Base-by-base conservation (phyloP, 2,113 vertebrate species). In the Echinops telfairi region DNA sequence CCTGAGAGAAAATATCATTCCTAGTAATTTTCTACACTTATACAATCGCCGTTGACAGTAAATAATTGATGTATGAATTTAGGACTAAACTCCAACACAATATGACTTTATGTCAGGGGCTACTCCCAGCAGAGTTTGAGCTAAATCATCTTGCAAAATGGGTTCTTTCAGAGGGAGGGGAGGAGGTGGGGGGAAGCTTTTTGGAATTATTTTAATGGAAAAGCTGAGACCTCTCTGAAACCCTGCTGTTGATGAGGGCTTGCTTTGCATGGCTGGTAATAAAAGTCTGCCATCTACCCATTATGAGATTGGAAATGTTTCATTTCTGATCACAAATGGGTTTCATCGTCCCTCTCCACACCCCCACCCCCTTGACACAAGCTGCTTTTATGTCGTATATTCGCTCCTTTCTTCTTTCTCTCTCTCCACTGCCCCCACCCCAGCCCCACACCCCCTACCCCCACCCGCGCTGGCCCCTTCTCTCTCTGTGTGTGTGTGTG, bases 1-100 rank as follows among this genome's bases (percentile, higher is more conserved):
- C 99, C 99, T 99, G 98, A 99, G 99, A 99, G 99, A 99, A 99
- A 99, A 99, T 99, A 99, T 98, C 98, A 98, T 98, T 98, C 98
- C 98, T 99, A 97, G 98, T 99, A 99, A 99, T 99, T 99, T 99
- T 99, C 99, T 99, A 99, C 99, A 99, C 99, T 99, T 99, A 99
- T 99, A 99, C 99, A 98, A 99, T 99, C 98, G 98, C 97, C 98
- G 97, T 98, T 97, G 98, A 98, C 98, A 98, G 98, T 99, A 99
- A 99, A 99, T 99, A 99, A 99, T 99, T 99, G 98, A 99, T 99
- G 99, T 99, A 99, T 98, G 99, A 99, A 99, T 99, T 99, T 99
- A 99, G 98, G 99, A 98, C 98, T 99, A 99, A 99, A 99, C 99
- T 99, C 98, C 98, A 98, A 99, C 99, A 99, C 99, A 99, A 99